A percentile compares a stretch with the other conserved stretches of the same genome.
Evolutionary conservation across 2,888 invertebrate species (phyloP).

Genomic region (Troilus luridus): DNA sequence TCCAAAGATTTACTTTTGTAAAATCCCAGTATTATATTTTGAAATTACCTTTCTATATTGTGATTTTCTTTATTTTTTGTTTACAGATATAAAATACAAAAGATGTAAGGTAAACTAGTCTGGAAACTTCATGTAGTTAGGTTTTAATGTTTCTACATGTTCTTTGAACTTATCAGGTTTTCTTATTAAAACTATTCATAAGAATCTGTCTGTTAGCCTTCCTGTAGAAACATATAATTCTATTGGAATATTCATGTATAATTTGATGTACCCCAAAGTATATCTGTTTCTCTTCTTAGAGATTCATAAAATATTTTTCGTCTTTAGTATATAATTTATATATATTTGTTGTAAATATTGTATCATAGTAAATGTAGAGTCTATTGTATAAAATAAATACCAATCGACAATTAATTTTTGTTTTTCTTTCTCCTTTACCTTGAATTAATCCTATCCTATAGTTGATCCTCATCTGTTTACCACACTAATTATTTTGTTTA

Average conservation of each 20-base stretch:
- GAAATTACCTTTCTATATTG: neutral
- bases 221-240: neutral
- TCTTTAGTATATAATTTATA: neutral
- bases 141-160: slow-evolving; percentile 1
- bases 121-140: neutral
- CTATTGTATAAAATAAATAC: slow-evolving; percentile 38
- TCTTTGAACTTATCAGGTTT: neutral
- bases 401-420: neutral
- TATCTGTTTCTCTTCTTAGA: neutral
- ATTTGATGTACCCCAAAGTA: slow-evolving; percentile 4
- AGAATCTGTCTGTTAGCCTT: neutral
- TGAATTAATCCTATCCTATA: neutral
- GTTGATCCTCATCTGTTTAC: too few relatives aligned
- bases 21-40: neutral
- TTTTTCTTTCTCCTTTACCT: neutral
- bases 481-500: too few relatives aligned
- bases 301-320: slow-evolving; percentile 17
- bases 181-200: neutral
- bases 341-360: slow-evolving; percentile 42
- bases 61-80: neutral
- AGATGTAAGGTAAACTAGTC: neutral
- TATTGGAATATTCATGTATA: neutral
- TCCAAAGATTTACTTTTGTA: neutral
- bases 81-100: neutral
- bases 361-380: slow-evolving; percentile 41